phyloP scores from a whole-genome alignment of 2,797 vertebrate genomes.

The Nasua narica region DNA sequence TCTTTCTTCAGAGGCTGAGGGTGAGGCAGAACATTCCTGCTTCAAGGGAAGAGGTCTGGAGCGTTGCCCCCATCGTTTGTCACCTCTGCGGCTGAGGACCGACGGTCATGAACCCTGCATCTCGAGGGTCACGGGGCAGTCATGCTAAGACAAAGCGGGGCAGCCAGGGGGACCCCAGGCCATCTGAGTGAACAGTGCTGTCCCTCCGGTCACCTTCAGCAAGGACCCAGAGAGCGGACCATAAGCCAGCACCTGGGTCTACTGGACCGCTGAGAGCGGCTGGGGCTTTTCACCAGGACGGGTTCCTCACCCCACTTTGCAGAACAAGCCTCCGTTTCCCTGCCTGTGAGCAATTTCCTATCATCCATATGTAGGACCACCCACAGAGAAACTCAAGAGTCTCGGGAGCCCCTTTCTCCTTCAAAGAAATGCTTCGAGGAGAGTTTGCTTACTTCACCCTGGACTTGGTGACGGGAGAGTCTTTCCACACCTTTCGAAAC shows the following conservation, averaged over 20 bases:
- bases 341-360: fast-evolving
- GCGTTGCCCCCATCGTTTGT: background rate
- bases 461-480: fast-evolving
- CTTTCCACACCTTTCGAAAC: background rate
- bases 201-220: background rate
- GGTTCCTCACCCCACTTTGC: background rate
- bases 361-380: fast-evolving
- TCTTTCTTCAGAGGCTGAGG: background rate
- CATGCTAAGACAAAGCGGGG: background rate
- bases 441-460: fast-evolving
- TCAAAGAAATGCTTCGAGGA: fast-evolving
- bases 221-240: background rate
- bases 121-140: fast-evolving
- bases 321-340: background rate
- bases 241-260: fast-evolving
- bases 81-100: background rate
- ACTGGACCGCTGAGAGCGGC: background rate
- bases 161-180: background rate
- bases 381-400: background rate
- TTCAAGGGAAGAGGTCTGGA: background rate
- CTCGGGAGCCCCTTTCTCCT: background rate
- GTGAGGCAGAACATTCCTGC: background rate
- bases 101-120: background rate
- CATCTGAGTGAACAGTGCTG: background rate
- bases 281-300: background rate